phyloP scores from a whole-genome alignment of 2,113 vertebrate genomes.

The Amblyornis subalaris region DNA sequence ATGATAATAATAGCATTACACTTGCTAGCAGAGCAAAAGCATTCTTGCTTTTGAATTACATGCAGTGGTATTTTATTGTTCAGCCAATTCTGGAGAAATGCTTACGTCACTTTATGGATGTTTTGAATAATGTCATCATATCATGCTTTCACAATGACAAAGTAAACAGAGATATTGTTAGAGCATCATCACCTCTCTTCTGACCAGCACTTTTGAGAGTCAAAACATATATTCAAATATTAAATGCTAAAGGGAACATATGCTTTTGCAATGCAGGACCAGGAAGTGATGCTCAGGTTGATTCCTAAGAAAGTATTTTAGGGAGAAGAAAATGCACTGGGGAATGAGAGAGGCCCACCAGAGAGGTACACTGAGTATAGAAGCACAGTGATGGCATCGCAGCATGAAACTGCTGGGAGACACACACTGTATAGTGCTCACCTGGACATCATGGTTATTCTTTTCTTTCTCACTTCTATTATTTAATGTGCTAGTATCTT shows the following conservation, averaged over 20 bases:
- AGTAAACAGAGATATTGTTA: not conserved
- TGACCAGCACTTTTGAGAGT: not conserved
- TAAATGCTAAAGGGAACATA: not conserved
- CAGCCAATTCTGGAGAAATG: not conserved
- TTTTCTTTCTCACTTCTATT: not conserved
- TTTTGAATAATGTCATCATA: not conserved
- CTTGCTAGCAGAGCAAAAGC: not conserved
- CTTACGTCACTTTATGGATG: not conserved
- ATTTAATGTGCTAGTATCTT: not conserved
- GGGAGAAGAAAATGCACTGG: not conserved
- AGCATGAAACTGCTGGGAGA: not conserved
- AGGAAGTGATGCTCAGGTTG: not conserved
- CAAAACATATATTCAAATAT: not conserved
- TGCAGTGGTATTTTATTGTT: not conserved
- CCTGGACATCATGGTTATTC: not conserved
- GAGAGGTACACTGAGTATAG: not conserved
- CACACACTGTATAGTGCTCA: not conserved
- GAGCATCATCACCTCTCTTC: not conserved
- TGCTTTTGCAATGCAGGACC: not conserved
- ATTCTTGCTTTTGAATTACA: not conserved
- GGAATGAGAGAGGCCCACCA: not conserved
- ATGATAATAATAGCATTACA: rapidly evolving
- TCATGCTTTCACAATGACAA: not conserved
- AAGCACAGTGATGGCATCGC: rapidly evolving
- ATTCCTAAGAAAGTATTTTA: not conserved